Percentiles rank a stretch among this genome's conserved stretches.
phyloP scores from a whole-genome alignment of 2,113 vertebrate genomes.

The Australoheros scitulus region DNA sequence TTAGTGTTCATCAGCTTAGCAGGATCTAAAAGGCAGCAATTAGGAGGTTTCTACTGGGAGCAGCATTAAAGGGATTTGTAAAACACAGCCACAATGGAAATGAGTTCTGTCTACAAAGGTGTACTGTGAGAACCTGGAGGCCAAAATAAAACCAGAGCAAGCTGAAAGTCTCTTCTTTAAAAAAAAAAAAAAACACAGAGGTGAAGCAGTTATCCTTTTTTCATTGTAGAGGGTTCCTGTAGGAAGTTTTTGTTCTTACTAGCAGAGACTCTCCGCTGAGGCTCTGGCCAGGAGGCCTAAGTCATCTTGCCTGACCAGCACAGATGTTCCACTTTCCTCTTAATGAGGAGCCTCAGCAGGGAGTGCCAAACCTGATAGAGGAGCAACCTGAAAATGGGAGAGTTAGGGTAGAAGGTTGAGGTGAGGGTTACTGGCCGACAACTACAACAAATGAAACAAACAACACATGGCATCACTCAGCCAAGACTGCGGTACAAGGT shows the following conservation, averaged over 20 bases:
- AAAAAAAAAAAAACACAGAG: conserved; percentile 40
- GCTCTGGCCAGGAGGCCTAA: conserved; percentile 66
- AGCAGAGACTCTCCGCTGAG: conserved; percentile 41
- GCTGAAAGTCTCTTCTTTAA: conserved; percentile 43
- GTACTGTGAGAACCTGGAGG: conserved; percentile 49
- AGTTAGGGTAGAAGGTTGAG: conserved; percentile 55
- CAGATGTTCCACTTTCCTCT: conserved; percentile 73
- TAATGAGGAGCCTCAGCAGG: conserved; percentile 73
- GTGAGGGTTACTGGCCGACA: conserved; percentile 60
- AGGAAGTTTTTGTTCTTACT: conserved; percentile 56
- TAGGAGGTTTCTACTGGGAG: conserved; percentile 51
- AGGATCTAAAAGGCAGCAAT: conserved; percentile 55
- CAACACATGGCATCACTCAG: conserved; percentile 38
- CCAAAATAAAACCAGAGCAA: conserved; percentile 52
- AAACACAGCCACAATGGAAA: conserved; percentile 56
- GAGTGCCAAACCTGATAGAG: conserved; percentile 65
- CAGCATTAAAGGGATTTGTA: conserved; percentile 64
- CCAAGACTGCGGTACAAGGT: conserved; percentile 17
- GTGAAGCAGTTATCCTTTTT: conserved; percentile 24
- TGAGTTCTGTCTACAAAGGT: conserved; percentile 68
- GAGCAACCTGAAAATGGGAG: conserved; percentile 68
- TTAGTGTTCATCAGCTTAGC: conserved; percentile 50
- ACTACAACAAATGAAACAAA: conserved; percentile 70
- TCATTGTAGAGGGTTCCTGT: conserved; percentile 33
- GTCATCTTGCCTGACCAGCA: conserved; percentile 67